Evolutionary conservation across 1,140 invertebrate genomes (phyloP), one percentile per base, ranked within the genome.

Genomic region (Drosophila kohkoa): DNA sequence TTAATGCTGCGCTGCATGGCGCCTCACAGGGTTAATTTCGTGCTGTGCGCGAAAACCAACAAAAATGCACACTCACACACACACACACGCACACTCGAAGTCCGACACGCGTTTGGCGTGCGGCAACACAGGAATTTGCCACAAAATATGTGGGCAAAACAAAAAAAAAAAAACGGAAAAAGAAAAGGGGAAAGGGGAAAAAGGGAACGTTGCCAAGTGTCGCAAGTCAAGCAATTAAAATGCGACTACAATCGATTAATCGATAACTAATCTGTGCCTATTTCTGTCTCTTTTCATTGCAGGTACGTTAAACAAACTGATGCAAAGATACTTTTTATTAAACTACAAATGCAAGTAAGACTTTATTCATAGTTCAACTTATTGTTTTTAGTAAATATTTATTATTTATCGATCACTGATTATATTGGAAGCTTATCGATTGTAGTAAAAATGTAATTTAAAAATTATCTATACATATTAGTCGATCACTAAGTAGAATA

Each of bases 111-210:
- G 67, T 54, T 54, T 52, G 45, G 52, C 72, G 2, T 59, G 35
- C 32, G 66, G 7, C 59, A 35, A 57, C 43, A 79, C 52, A 77
- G 67, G 71, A 76, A 71, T 65, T 38, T 71, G 67, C 76, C 76
- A 63, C 73, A 79, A 79, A 79, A 71, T 79, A 71, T 79, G 67
- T 7, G 6, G 63, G 55, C 54, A 57, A 57, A 5, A 55, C 13
- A 54, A 54, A 16, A 32, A 15, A 32, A 15, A 1, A 15, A 15
- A 60, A 70, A 11, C 51, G 20, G 20, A 4, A 25, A 25, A 0
- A 25, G 20, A 25, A 4, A 25, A 25, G 20, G 20, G 20, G 20
- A 20, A 20, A 55, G 51, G 41, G 51, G 58, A 38, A 52, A 16
- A 49, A 32, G 20, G 10, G 20, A 28, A 5, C 20, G 32, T 32